Conservation (phyloP, 2,113 vertebrate species). For the Lepus americanus region DNA sequence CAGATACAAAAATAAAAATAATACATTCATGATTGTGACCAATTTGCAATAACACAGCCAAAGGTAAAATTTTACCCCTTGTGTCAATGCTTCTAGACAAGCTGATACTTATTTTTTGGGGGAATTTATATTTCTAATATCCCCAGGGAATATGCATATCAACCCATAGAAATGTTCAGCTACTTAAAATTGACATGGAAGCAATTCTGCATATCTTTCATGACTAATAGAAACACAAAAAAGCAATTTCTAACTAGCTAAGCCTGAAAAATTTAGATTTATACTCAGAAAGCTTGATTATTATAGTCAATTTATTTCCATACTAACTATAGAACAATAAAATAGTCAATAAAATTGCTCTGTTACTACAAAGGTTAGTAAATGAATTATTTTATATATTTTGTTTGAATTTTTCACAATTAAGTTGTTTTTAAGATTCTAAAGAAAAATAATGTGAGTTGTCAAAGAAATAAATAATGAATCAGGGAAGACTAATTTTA, state of each 20-base stretch:
- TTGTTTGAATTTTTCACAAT: neutral
- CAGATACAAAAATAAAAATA: constrained; percentile 71
- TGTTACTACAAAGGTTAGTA: constrained; percentile 24
- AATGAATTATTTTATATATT: constrained; percentile 10
- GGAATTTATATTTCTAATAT: constrained; percentile 62
- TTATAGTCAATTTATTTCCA: constrained; percentile 39
- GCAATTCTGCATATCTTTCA: constrained; percentile 59
- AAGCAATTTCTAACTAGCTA: constrained; percentile 49
- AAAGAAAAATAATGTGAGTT: neutral
- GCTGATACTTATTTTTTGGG: constrained; percentile 57
- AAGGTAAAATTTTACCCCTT: constrained; percentile 69
- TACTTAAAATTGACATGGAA: constrained; percentile 61
- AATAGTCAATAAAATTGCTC: constrained; percentile 20
- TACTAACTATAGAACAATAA: constrained; percentile 43
- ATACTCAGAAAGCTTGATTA: constrained; percentile 45
- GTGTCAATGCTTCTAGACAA: constrained; percentile 72
- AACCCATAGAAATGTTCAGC: constrained; percentile 47
- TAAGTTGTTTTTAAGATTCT: neutral
- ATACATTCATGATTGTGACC: constrained; percentile 62
- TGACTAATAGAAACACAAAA: constrained; percentile 50
- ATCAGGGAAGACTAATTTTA: neutral
- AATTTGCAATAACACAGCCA: constrained; percentile 71
- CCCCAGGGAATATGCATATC: constrained; percentile 13
- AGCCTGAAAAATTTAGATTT: constrained; percentile 60
- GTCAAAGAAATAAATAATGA: neutral